Conservation (phyloP, 2,113 vertebrate genomes). For the Rafetus swinhoei region DNA sequence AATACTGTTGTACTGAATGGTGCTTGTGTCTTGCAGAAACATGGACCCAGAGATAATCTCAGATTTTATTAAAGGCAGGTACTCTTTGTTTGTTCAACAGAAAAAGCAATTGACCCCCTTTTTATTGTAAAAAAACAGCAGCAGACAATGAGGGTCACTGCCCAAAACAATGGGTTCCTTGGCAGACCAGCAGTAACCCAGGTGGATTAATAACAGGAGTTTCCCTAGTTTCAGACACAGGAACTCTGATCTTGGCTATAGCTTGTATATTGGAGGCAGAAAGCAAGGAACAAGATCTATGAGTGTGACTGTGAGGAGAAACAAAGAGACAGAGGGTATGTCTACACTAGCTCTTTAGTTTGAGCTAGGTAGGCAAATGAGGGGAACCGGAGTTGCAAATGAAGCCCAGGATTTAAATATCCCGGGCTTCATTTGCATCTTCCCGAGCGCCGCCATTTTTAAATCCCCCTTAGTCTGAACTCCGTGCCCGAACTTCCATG, state of each 20-base stretch:
- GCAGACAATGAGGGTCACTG: background rate
- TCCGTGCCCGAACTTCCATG: too few species aligned
- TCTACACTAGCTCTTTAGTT: too few species aligned
- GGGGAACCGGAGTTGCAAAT: too few species aligned
- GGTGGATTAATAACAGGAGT: background rate
- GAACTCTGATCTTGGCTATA: accelerated
- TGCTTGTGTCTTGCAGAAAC: constrained; percentile 19
- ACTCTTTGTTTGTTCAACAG: background rate
- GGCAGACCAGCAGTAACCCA: background rate
- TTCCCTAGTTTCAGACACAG: background rate
- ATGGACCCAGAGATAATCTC: background rate
- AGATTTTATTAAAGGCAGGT: background rate
- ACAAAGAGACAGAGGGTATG: background rate
- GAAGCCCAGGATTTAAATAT: too few species aligned
- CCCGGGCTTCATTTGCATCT: too few species aligned
- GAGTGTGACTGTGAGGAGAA: background rate
- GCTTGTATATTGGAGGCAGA: background rate
- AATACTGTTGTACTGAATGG: constrained; percentile 16
- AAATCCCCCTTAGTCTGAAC: too few species aligned
- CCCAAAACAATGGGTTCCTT: background rate
- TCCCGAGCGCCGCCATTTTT: too few species aligned
- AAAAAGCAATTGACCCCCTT: background rate
- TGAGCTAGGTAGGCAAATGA: too few species aligned
- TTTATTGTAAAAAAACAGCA: background rate
- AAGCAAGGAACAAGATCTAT: background rate